These are phyloP conservation scores for Sebastes minor DNA, from an alignment of 2,797 vertebrate genomes.

Conservation along the genomic window DNA sequence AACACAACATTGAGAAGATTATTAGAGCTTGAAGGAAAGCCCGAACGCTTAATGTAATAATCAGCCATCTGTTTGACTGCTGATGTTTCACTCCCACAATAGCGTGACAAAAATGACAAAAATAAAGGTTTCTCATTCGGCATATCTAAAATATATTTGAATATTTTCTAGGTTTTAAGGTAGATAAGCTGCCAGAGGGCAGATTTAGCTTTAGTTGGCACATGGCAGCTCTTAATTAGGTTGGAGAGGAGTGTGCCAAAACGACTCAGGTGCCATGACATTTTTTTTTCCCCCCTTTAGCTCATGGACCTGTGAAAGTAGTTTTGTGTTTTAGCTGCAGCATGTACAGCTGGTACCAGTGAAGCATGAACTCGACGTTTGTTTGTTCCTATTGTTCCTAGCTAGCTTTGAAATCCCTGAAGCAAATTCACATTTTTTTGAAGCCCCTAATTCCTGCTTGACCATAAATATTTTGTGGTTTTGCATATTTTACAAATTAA, in stretches of 20 bases:
- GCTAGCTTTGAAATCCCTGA: slow-evolving; percentile 27
- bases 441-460: slow-evolving; percentile 30
- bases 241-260: slow-evolving; percentile 44
- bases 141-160: slow-evolving; percentile 34
- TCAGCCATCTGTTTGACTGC: slow-evolving; percentile 6
- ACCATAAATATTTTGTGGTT: slow-evolving; percentile 48
- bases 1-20: background rate
- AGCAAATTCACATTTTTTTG: slow-evolving; percentile 23
- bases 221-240: slow-evolving; percentile 59
- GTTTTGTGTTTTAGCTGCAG: slow-evolving; percentile 30
- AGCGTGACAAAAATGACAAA: slow-evolving; percentile 25
- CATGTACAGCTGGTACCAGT: slow-evolving; percentile 16
- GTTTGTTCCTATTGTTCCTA: slow-evolving; percentile 40
- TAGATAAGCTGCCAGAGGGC: slow-evolving; percentile 39
- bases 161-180: slow-evolving; percentile 42
- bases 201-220: slow-evolving; percentile 49
- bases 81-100: slow-evolving; percentile 5
- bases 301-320: slow-evolving; percentile 27
- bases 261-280: slow-evolving; percentile 31
- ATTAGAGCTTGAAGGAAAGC: background rate
- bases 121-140: slow-evolving; percentile 36
- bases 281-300: background rate
- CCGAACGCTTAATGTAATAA: background rate
- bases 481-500: slow-evolving; percentile 54
- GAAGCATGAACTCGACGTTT: slow-evolving; percentile 23